phyloP scores from a whole-genome alignment of 92 coral and sea anemone species.

The Parazoanthus swiftii region DNA sequence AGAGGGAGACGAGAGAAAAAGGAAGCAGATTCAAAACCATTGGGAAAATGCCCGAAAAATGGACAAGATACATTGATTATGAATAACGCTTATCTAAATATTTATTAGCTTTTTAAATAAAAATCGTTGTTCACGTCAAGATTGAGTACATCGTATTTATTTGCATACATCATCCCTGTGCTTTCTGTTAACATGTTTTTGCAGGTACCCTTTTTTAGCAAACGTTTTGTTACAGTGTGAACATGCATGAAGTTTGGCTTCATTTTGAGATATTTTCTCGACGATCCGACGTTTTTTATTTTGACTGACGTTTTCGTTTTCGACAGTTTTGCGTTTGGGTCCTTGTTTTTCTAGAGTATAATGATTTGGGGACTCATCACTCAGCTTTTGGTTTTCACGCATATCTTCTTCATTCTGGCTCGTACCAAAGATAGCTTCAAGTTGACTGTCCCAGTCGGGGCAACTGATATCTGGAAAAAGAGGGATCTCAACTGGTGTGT shows the following conservation, averaged over 20 bases:
- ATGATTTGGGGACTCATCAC: conserved; percentile 8
- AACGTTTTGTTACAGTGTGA: background rate
- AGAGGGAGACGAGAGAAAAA: background rate
- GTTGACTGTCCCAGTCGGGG: conserved; percentile 22
- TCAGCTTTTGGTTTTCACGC: conserved; percentile 13
- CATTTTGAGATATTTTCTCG: too few relatives aligned
- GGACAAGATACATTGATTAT: conserved; percentile 4
- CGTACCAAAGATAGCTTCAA: conserved; percentile 12
- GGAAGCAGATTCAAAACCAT: background rate
- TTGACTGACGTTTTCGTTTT: background rate
- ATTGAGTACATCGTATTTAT: conserved; percentile 13
- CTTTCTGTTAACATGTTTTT: conserved; percentile 16
- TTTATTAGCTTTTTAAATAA: conserved; percentile 16
- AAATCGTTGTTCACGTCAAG: conserved; percentile 17
- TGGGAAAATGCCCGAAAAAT: background rate
- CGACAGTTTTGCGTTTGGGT: conserved; percentile 14
- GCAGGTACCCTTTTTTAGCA: conserved; percentile 10
- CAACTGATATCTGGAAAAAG: conserved; percentile 2
- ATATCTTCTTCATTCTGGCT: conserved; percentile 8
- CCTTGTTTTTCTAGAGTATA: conserved; percentile 5
- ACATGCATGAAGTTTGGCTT: background rate
- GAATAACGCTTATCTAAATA: conserved; percentile 10
- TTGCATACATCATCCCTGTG: conserved; percentile 20
- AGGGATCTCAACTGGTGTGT: background rate
- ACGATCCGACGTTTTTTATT: too few relatives aligned